Conservation (phyloP, 2,797 vertebrate genomes). For the Helarctos malayanus region DNA sequence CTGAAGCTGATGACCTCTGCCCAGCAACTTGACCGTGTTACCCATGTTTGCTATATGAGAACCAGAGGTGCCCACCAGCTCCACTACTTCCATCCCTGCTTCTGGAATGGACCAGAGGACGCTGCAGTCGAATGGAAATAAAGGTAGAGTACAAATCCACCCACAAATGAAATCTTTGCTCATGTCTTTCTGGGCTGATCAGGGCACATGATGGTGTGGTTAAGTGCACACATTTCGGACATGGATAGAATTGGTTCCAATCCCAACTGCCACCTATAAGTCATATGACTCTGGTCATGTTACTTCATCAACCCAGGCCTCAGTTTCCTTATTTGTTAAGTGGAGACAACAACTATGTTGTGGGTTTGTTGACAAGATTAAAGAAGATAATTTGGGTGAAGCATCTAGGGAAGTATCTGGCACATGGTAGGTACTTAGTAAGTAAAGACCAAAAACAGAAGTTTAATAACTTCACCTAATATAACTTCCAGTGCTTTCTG, state of each 20-base stretch:
- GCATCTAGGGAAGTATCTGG: background rate
- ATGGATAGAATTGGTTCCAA: background rate
- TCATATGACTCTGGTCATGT: background rate
- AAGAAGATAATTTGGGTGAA: background rate
- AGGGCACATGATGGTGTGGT: background rate
- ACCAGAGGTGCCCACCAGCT: rapidly evolving
- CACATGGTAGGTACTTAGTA: background rate
- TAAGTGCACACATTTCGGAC: background rate
- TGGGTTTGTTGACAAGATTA: slow-evolving; percentile 11
- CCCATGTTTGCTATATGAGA: slow-evolving; percentile 11
- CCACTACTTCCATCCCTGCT: background rate
- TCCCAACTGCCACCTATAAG: background rate
- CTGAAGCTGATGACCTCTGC: background rate
- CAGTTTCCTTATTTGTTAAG: background rate
- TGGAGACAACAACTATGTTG: background rate
- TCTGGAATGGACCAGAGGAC: background rate
- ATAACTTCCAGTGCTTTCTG: slow-evolving; percentile 22
- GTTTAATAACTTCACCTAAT: background rate
- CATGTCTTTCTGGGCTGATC: background rate
- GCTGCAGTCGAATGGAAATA: slow-evolving; percentile 34
- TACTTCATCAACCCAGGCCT: background rate
- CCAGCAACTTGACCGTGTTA: background rate
- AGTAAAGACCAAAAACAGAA: slow-evolving; percentile 40
- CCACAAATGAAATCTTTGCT: background rate
- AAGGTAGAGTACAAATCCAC: background rate